Evolutionary conservation across 2,888 invertebrate species (phyloP).

Genomic region (Halocaridina rubra): DNA sequence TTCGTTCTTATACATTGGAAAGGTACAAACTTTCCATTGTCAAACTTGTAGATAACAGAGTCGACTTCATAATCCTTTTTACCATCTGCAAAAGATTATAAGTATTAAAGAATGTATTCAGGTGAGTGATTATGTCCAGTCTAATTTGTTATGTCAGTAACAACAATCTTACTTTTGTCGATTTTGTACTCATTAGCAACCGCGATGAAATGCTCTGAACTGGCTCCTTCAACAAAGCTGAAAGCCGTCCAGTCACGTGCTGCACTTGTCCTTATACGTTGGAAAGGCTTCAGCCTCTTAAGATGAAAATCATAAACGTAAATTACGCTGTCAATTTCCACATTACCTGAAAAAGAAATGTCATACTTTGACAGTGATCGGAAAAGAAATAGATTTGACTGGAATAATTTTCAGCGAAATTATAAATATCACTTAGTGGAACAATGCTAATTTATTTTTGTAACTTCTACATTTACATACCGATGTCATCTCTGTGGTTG

Average conservation of each 20-base stretch:
- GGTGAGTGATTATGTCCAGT: neutral
- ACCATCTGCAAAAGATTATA: neutral
- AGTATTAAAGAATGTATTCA: neutral
- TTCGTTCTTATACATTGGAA: slow-evolving; percentile 37
- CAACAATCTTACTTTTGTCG: neutral
- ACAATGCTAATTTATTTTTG: too few species aligned
- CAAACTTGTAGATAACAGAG: slow-evolving; percentile 31
- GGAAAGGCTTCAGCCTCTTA: slow-evolving; percentile 2
- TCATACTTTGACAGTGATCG: too few species aligned
- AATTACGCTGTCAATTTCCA: slow-evolving; percentile 24
- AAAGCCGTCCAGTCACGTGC: slow-evolving; percentile 20
- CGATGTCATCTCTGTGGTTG: slow-evolving; percentile 1
- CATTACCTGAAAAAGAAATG: too few species aligned
- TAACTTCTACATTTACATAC: too few species aligned
- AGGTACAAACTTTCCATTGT: slow-evolving; percentile 26
- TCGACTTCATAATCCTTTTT: slow-evolving; percentile 10
- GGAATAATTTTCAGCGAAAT: too few species aligned
- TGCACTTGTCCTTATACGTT: slow-evolving; percentile 31
- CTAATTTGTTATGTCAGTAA: neutral
- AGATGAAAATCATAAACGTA: slow-evolving; percentile 1
- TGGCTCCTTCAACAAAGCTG: neutral
- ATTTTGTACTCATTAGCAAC: slow-evolving; percentile 26
- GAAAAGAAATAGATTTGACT: too few species aligned
- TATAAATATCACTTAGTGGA: too few species aligned
- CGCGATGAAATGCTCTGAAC: slow-evolving; percentile 13